Evolutionary conservation across 1,140 invertebrate genomes (phyloP), one percentile per base, ranked within the genome.

Genomic region (Zaprionus gabonicus): DNA sequence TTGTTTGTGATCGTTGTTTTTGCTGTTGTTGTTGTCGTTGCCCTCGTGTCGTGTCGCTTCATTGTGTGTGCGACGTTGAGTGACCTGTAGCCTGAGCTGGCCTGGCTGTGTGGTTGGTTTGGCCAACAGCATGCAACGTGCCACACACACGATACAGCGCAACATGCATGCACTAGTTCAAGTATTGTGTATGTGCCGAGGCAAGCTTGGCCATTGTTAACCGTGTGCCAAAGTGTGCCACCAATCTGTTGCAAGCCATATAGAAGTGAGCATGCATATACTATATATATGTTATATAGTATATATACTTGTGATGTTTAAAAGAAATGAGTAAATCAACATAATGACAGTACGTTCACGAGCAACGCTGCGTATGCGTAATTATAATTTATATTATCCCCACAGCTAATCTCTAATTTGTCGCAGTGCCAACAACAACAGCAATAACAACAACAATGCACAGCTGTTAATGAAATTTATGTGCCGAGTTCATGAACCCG

Each of bases 391-490:
- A 88, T 88, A 78, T 88, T 75, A 84, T 81, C 74, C 77, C 36
- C 41, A 46, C 74, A 79, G 84, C 84, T 87, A 88, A 88, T 87
- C 78, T 76, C 41, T 58, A 71, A 71, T 76, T 76, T 76, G 74
- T 62, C 70, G 74, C 74, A 76, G 62, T 56, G 51, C 20, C 60
- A 71, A 38, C 55, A 38, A 55, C 51, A 55, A 55, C 51, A 55
- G 7, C 4, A 28, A 41, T 23, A 41, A 57, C 36, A 82, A 56
- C 62, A 64, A 75, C 79, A 82, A 49, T 58, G 65, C 70, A 76
- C 84, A 88, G 74, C 78, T 88, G 84, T 90, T 88, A 84, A 84
- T 88, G 84, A 84, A 90, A 88, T 88, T 88, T 88, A 88, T 88
- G 85, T 66, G 46, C 55, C 80, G 85, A 87, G 84, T 90, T 88